Evolutionary conservation across 2,888 invertebrate species (phyloP).

Genomic region (Oscheius onirici): DNA sequence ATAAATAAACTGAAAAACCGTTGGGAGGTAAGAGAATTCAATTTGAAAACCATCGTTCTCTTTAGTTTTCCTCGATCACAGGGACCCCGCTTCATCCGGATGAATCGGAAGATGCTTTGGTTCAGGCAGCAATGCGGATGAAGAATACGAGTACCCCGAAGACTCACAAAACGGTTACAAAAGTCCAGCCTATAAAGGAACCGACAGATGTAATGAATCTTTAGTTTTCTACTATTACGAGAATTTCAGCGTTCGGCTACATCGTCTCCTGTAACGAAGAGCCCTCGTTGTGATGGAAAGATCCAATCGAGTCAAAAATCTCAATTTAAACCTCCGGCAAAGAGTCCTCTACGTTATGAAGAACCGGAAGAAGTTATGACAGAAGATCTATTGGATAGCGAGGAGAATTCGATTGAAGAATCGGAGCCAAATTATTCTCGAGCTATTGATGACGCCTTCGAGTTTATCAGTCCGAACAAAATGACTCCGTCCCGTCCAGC

Average conservation of each 20-base stretch:
- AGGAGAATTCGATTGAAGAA: background rate
- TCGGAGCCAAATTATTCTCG: slow-evolving; percentile 31
- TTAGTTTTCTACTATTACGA: background rate
- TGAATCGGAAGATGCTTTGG: slow-evolving; percentile 52
- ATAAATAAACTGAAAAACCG: slow-evolving; percentile 50
- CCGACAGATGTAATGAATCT: background rate
- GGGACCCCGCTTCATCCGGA: slow-evolving; percentile 66
- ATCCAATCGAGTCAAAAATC: background rate
- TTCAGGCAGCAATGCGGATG: slow-evolving; percentile 50
- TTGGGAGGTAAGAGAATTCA: slow-evolving; percentile 46
- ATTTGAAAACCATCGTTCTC: background rate
- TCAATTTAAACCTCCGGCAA: background rate
- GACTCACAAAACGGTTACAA: background rate
- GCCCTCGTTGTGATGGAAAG: slow-evolving; percentile 4
- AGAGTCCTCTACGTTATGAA: background rate
- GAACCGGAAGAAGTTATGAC: background rate
- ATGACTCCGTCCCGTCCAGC: slow-evolving; percentile 9
- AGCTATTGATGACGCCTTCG: slow-evolving; percentile 55
- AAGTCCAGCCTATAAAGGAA: background rate
- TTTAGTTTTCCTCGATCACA: slow-evolving; percentile 58
- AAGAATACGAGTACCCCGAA: slow-evolving; percentile 33
- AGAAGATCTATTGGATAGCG: slow-evolving; percentile 20
- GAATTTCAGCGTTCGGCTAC: slow-evolving; percentile 29
- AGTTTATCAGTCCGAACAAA: slow-evolving; percentile 41
- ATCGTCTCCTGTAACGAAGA: slow-evolving; percentile 35